A percentile compares a stretch with the other conserved stretches of the same genome.
Evolutionary conservation across 1,140 invertebrate species (phyloP).

Genomic region (Aphidius ervi): DNA sequence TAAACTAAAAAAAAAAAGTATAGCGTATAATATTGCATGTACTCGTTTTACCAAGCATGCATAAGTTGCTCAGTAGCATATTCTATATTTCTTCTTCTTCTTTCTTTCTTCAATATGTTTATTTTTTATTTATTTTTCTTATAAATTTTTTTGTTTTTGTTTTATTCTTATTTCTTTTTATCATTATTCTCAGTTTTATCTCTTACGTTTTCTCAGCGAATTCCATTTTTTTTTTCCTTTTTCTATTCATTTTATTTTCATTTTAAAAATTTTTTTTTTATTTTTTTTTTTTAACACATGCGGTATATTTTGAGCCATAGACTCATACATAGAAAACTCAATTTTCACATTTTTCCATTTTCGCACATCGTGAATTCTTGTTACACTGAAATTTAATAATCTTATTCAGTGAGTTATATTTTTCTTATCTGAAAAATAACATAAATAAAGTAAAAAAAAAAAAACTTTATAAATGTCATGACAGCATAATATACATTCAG

Average conservation of each 20-base stretch:
- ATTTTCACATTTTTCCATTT: constrained; percentile 7
- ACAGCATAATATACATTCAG: too few species aligned
- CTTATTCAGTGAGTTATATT: not conserved
- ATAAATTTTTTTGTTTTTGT: not conserved
- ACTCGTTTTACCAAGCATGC: constrained; percentile 6
- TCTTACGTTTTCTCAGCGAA: not conserved
- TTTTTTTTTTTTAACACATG: not conserved
- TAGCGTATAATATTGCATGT: constrained; percentile 3
- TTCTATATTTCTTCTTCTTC: constrained; percentile 9
- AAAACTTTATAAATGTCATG: too few species aligned
- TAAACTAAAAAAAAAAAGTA: not conserved
- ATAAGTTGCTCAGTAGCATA: constrained; percentile 16
- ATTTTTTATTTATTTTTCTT: constrained; percentile 13
- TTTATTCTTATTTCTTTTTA: not conserved
- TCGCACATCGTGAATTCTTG: constrained; percentile 10
- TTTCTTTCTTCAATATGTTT: constrained; percentile 17
- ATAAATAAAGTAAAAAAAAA: too few species aligned
- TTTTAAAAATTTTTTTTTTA: constrained; percentile 1
- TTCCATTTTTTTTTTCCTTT: constrained; percentile 14
- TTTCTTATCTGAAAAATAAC: too few species aligned
- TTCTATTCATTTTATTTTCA: not conserved
- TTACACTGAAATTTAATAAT: constrained; percentile 16
- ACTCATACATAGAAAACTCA: constrained; percentile 1
- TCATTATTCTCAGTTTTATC: constrained; percentile 9
- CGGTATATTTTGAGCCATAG: not conserved